Percentiles rank a stretch among this genome's conserved stretches.
phyloP scores from a whole-genome alignment of 1,140 invertebrate genomes.

The Harpegnathos saltator region DNA sequence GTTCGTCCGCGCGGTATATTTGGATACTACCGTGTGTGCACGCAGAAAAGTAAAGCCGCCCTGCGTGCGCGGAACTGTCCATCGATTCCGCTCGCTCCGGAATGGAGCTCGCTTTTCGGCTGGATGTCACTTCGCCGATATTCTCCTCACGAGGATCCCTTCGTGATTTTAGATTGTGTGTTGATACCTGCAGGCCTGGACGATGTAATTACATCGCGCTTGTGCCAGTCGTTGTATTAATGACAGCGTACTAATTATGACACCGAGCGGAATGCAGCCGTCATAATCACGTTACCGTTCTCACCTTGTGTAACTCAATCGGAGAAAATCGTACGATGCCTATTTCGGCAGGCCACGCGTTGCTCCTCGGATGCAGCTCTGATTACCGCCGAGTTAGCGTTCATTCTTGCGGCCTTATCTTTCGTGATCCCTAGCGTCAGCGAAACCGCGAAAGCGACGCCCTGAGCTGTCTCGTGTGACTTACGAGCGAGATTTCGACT shows the following conservation, averaged over 20 bases:
- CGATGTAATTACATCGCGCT: neutral
- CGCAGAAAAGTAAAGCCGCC: neutral
- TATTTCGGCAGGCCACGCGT: conserved; percentile 38
- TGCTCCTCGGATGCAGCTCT: conserved; percentile 51
- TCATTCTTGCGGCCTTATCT: conserved; percentile 50
- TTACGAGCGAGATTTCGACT: neutral
- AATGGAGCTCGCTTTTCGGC: neutral
- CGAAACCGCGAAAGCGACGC: conserved; percentile 45
- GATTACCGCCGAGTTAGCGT: conserved; percentile 47
- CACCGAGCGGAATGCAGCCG: conserved; percentile 36
- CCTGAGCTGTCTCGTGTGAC: conserved; percentile 27
- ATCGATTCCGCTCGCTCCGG: neutral
- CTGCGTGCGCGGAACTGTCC: conserved; percentile 12
- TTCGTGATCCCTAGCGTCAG: conserved; percentile 48
- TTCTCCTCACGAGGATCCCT: too few relatives aligned
- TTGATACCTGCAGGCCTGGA: too few relatives aligned
- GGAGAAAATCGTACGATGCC: conserved; percentile 54
- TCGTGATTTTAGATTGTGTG: too few relatives aligned
- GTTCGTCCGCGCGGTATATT: conserved; percentile 42
- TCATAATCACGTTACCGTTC: conserved; percentile 45
- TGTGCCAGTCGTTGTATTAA: conserved; percentile 27
- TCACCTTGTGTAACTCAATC: conserved; percentile 56
- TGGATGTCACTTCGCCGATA: neutral
- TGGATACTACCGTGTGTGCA: conserved; percentile 48
- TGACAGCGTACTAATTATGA: conserved; percentile 38